Percentiles rank a stretch among this genome's conserved stretches.
phyloP scores from a whole-genome alignment of 2,797 vertebrate species.

The Pelobates cultripes region DNA sequence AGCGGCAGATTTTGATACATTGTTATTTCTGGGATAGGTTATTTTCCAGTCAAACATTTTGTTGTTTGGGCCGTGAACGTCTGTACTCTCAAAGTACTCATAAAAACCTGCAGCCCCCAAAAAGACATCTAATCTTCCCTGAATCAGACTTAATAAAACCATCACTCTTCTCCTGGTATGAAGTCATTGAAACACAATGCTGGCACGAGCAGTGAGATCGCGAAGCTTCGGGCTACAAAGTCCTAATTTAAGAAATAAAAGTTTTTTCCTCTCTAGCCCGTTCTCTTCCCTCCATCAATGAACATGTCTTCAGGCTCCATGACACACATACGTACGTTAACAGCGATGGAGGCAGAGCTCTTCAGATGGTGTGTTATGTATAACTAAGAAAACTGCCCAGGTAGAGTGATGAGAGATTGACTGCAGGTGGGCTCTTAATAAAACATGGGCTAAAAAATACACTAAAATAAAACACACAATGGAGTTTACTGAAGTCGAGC shows the following conservation, averaged over 20 bases:
- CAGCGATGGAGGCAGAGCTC: conserved; percentile 19
- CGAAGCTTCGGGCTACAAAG: conserved; percentile 17
- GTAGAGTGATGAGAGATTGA: conserved; percentile 32
- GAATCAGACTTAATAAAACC: too few relatives aligned
- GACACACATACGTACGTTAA: conserved; percentile 13
- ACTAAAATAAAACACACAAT: background rate
- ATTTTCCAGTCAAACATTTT: too few relatives aligned
- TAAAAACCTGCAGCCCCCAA: background rate
- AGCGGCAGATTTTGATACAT: too few relatives aligned
- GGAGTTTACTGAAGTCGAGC: background rate
- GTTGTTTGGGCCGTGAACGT: too few relatives aligned
- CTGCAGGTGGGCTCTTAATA: conserved; percentile 22
- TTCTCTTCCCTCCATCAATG: background rate
- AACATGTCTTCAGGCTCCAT: conserved; percentile 23
- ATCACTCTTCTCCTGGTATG: too few relatives aligned
- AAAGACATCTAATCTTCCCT: background rate
- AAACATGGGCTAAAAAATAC: background rate
- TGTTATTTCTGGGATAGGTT: too few relatives aligned
- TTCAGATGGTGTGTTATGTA: conserved; percentile 1
- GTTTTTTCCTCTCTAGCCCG: conserved; percentile 1
- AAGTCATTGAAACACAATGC: background rate
- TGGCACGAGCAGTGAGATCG: conserved; percentile 21
- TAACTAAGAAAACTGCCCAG: conserved; percentile 32
- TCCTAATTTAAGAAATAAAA: conserved; percentile 20
- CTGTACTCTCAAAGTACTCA: too few relatives aligned